phyloP scores from a whole-genome alignment of 2,888 invertebrate species.

The Priocnemis perturbator region DNA sequence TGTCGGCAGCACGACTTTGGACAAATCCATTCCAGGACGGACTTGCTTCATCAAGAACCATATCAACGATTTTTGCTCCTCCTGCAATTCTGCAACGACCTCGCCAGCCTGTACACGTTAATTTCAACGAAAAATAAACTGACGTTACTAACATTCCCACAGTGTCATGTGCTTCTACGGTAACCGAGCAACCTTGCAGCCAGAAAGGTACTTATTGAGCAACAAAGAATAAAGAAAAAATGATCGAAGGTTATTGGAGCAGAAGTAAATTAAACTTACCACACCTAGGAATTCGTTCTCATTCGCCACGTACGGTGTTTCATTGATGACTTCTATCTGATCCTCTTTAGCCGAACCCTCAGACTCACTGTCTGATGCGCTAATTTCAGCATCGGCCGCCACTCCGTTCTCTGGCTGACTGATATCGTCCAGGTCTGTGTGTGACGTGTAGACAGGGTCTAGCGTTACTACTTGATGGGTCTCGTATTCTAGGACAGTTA shows the following conservation, averaged over 20 bases:
- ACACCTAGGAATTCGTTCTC: constrained; percentile 77
- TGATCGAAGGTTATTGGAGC: neutral
- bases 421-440: constrained; percentile 83
- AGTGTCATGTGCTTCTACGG: too few relatives aligned
- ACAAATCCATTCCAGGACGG: constrained; percentile 96
- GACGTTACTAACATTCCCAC: too few relatives aligned
- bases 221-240: too few relatives aligned
- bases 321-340: constrained; percentile 72
- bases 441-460: constrained; percentile 72
- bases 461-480: constrained; percentile 73
- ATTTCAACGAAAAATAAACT: too few relatives aligned
- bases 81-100: constrained; percentile 93
- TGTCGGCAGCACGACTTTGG: constrained; percentile 94
- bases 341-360: constrained; percentile 79
- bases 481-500: constrained; percentile 64
- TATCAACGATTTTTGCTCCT: constrained; percentile 95
- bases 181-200: too few relatives aligned
- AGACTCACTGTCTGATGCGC: constrained; percentile 80
- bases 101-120: constrained; percentile 81
- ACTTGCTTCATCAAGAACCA: constrained; percentile 97
- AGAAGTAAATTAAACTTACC: constrained; percentile 65
- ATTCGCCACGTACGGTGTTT: constrained; percentile 76
- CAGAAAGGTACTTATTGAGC: too few relatives aligned
- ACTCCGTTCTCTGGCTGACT: constrained; percentile 82
- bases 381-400: constrained; percentile 76